Base-by-base conservation (phyloP, 2,888 invertebrate species). In the Entomobrya proxima region DNA sequence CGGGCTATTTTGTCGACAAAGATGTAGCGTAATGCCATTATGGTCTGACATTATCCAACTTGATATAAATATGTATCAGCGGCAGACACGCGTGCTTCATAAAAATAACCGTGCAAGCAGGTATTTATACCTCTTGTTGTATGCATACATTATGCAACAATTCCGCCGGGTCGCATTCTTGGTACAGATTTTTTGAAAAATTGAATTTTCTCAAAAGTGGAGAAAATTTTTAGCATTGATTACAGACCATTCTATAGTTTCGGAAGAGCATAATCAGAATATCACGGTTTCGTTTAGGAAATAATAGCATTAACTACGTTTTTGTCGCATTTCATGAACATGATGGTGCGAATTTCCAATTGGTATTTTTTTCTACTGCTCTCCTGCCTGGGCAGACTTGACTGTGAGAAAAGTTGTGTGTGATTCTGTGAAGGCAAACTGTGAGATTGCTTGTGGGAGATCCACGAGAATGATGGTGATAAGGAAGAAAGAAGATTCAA, bases 381-480 rank as follows among this genome's bases (percentile, higher is more conserved):
- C 24, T 69, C 18, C 55, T 61, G 61, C 40, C 55, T 61, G 37
- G 35, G 15, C 7, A n/a, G n/a, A n/a, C 18, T 40, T 50, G 79
- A 47, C 55, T 72, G 77, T 78, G 78, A 74, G 67, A 30, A 40
- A 74, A 76, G 58, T 50, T 85, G 67, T 40, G 40, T 50, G 27
- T 58, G 72, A 78, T 78, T 61, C 78, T 74, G 24, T 74, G 72
- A 77, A 84, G 69, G 85, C 78, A 74, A 72, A 85, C 77, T 77
- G 76, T 76, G 61, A 85, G 85, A 85, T 85, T 78, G 85, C 85
- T 85, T 61, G 85, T 85, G 85, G 85, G 85, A 85, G 85, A 78
- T 78, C 79, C 47, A 61, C 55, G 67, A 72, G 74, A 78, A 74
- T 52, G 74, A 85, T 77, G 84, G 77, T 84, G 84, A 78, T 55